Evolutionary conservation across 2,888 invertebrate genomes (phyloP), one percentile per base, ranked within the genome.

Genomic region (Metalampra italica): DNA sequence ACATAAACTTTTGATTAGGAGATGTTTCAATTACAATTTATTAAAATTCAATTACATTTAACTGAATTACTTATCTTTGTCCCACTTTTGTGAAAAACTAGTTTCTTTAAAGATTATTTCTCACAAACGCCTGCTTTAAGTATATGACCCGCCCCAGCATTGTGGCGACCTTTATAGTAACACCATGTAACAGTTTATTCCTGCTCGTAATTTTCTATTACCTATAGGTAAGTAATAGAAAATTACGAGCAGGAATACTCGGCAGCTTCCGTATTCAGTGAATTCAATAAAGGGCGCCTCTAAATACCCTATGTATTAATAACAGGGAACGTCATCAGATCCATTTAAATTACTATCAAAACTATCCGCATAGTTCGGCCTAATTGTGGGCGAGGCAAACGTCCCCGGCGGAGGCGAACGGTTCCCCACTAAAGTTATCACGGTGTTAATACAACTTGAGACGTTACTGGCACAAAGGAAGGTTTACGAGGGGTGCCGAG

Each of bases 321-420:
- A 78, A 71, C 65, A 64, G 68, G 61, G 57, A 64, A 54, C 69
- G 71, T 75, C 71, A 78, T 75, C 71, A 73, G 70, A 65, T 32
- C 73, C 72, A 75, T 82, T 86, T 81, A 81, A 84, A 79, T 85
- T 79, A 81, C 79, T 75, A 75, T 75, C 75, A 76, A 79, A 86
- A 83, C 80, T 79, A 78, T 75, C 71, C 69, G 66, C 63, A 76
- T 70, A 73, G 73, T 65, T 67, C 66, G 60, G 62, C 68, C 74
- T 81, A 78, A 83, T 82, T 81, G 78, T 68, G 70, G 63, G 62
- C 62, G 70, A 71, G 65, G 68, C 68, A 69, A 73, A 77, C 66
- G 69, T 64, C 64, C 60, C 58, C 58, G 53, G 46, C 57, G 68
- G 60, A 62, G 60, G 62, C 49, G 57, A 66, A 60, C 61, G 58